These are phyloP conservation scores for Telenomus remus DNA, from an alignment of 1,140 invertebrate species.

Conservation along the genomic window DNA sequence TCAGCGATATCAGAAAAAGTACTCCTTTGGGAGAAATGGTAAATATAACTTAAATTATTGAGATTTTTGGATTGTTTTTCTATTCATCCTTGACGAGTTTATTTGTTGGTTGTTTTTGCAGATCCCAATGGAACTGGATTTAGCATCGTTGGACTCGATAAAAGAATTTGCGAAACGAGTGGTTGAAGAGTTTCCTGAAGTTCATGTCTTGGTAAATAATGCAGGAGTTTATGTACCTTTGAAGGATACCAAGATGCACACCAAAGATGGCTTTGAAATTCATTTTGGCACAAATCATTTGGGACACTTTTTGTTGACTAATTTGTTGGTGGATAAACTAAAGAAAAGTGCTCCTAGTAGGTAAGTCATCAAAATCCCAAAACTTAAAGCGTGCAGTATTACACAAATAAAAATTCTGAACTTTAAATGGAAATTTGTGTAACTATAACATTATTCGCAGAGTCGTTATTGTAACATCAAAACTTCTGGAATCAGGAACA, in stretches of 20 bases:
- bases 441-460: conserved; percentile 61
- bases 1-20: conserved; percentile 78
- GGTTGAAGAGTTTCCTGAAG: conserved; percentile 77
- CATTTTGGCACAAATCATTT: conserved; percentile 88
- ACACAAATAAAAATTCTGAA: no score
- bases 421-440: conserved; percentile 7
- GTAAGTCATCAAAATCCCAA: conserved; percentile 68
- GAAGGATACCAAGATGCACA: conserved; percentile 73
- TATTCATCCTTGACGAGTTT: no score
- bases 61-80: no score
- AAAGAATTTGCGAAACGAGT: conserved; percentile 81
- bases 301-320: conserved; percentile 90
- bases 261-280: conserved; percentile 89
- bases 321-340: conserved; percentile 83
- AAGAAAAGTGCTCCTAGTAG: conserved; percentile 79
- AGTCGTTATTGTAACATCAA: conserved; percentile 78
- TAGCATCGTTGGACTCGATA: conserved; percentile 83
- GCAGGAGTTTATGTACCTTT: conserved; percentile 81
- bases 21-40: conserved; percentile 79
- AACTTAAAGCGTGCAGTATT: no score
- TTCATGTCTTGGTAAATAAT: conserved; percentile 87
- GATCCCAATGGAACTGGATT: conserved; percentile 83
- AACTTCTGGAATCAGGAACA: conserved; percentile 78
- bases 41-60: not conserved
- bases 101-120: conserved; percentile 74